phyloP scores from a whole-genome alignment of 2,888 invertebrate genomes.

The Pyrocoelia pectoralis region DNA sequence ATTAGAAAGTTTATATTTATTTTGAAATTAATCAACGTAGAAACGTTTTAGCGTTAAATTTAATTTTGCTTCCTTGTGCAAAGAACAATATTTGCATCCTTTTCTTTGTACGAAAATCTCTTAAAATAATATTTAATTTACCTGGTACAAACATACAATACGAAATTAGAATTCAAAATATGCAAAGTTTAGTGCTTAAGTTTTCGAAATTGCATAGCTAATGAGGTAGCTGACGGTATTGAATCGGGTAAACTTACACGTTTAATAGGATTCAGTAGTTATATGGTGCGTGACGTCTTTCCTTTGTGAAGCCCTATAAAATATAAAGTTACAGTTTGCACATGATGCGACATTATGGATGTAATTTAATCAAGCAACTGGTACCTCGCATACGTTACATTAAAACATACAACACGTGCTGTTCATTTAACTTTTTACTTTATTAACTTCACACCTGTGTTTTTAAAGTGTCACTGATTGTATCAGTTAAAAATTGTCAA shows the following conservation, averaged over 20 bases:
- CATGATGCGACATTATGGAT: slow-evolving; percentile 15
- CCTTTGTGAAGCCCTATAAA: slow-evolving; percentile 25
- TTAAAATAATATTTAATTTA: slow-evolving; percentile 8
- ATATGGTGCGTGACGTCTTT: slow-evolving; percentile 24
- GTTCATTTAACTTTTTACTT: slow-evolving; percentile 4
- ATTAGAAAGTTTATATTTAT: background rate
- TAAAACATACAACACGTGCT: slow-evolving; percentile 7
- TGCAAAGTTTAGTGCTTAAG: slow-evolving; percentile 15
- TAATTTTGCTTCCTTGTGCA: background rate
- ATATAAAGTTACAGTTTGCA: slow-evolving; percentile 21
- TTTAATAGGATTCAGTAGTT: slow-evolving; percentile 38
- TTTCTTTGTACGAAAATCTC: background rate
- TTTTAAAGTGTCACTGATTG: no score
- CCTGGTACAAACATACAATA: background rate
- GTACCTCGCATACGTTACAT: slow-evolving; percentile 7
- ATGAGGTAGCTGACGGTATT: slow-evolving; percentile 36
- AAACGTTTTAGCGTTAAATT: background rate
- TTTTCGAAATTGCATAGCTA: slow-evolving; percentile 37
- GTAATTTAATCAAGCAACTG: slow-evolving; percentile 28
- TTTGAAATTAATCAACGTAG: background rate
- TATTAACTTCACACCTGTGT: no score
- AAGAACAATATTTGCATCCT: background rate
- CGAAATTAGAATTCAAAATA: slow-evolving; percentile 15
- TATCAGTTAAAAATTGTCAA: no score
- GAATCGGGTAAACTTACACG: slow-evolving; percentile 39